These are phyloP conservation scores for Cheilosia impressa DNA, from an alignment of 2,888 invertebrate species.

Conservation along the genomic window DNA sequence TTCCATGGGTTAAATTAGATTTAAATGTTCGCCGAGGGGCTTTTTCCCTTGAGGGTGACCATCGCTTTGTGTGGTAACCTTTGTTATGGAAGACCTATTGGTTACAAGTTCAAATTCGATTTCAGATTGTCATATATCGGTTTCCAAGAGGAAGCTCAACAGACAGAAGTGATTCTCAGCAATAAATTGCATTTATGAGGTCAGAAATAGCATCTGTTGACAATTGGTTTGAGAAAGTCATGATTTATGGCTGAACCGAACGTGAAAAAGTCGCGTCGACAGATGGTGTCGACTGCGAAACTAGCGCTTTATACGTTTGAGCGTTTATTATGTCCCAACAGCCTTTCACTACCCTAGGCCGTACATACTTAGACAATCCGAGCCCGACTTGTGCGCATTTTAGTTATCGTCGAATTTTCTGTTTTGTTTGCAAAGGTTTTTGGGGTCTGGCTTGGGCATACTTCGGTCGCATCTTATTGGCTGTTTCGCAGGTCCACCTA, in stretches of 20 bases:
- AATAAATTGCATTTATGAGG: constrained; percentile 3
- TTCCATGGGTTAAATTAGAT: background rate
- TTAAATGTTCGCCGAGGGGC: background rate
- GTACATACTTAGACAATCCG: no score
- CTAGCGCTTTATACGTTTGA: no score
- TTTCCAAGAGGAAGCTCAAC: background rate
- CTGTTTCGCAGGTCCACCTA: no score
- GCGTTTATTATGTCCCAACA: background rate
- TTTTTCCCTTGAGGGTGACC: background rate
- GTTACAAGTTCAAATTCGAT: constrained; percentile 48
- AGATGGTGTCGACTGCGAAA: no score
- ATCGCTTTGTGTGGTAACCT: background rate
- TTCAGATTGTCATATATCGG: constrained; percentile 2
- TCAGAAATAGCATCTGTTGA: background rate
- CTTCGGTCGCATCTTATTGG: no score
- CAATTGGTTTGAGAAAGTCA: background rate
- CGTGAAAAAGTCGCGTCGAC: no score
- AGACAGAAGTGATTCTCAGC: background rate
- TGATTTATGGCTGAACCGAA: background rate
- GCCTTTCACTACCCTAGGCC: no score
- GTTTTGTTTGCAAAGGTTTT: no score
- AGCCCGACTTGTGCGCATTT: no score
- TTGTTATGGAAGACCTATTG: background rate
- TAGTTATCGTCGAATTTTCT: no score
- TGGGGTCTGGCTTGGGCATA: no score